Evolutionary conservation across 2,113 vertebrate species (phyloP), one percentile per base, ranked within the genome.

Genomic region (Thamnaconus septentrionalis): DNA sequence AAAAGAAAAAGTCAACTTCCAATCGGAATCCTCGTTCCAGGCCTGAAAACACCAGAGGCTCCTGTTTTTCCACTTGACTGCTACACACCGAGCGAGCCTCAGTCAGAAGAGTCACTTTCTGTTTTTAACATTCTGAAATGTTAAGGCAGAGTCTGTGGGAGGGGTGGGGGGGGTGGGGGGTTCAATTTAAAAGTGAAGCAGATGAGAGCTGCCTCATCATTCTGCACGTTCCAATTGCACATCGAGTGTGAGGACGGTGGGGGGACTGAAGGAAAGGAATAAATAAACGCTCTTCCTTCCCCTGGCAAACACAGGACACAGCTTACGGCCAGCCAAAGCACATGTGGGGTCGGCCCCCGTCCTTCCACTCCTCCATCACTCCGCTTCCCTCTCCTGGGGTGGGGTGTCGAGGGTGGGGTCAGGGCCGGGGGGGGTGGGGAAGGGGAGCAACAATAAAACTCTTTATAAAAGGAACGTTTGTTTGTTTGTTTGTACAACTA

Each of bases 381-480:
- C 62, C 50, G 5, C 59, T 61, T 91, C 87, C 91, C 88, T 87
- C 85, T 90, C 85, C 83, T 11, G 3, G 3, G 11, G 8, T 10
- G 4, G 18, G 18, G 18, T 1, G 18, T 1, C 18, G 18, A 31
- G 18, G 18, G 18, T 31, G 18, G 18, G 18, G 18, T 31, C 18
- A 31, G 18, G 18, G 18, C 18, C 18, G 18, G 18, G 18, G 1
- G 1, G 18, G 18, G 18, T n/a, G 5, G 8, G n/a, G 51, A 18
- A n/a, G 78, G 89, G 76, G 85, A 75, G 83, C 85, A 73, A 71
- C 77, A 78, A 90, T 91, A 91, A 90, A 89, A 82, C 92, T 92
- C 91, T 92, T 92, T 92, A 92, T 92, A 90, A 92, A 92, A 92
- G 89, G 91, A 91, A 91, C 88, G 79, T 31, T 31, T 31, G 18